These are phyloP conservation scores for Helicoverpa armigera DNA, from an alignment of 1,140 invertebrate genomes.

Conservation along the genomic window DNA sequence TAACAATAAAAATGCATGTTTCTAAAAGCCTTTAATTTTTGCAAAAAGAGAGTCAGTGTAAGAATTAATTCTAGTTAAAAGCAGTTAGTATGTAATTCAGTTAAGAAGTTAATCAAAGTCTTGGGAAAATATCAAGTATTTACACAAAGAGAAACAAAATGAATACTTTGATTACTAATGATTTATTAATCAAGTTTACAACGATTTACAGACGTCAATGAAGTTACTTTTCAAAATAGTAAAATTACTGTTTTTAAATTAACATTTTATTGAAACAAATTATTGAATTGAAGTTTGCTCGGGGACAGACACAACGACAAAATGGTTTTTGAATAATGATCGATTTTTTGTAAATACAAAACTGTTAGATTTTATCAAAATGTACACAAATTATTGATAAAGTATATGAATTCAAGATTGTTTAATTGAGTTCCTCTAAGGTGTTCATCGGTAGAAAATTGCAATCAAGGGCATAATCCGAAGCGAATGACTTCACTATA, in stretches of 20 bases:
- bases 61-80: not conserved
- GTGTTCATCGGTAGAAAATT: conserved; percentile 11
- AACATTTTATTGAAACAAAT: conserved; percentile 11
- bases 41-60: not conserved
- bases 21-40: not conserved
- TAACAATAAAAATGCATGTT: not conserved
- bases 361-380: conserved; percentile 33
- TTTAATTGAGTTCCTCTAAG: conserved; percentile 32
- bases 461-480: conserved; percentile 47
- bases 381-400: conserved; percentile 38
- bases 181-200: conserved; percentile 41
- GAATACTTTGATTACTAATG: conserved; percentile 30
- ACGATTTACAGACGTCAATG: conserved; percentile 34
- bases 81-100: not conserved
- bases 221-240: conserved; percentile 1
- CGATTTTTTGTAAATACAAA: conserved; percentile 12
- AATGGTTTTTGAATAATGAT: not conserved
- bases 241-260: conserved; percentile 10
- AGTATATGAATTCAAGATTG: conserved; percentile 7
- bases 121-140: conserved; percentile 23
- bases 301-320: conserved; percentile 31
- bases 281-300: conserved; percentile 9
- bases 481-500: conserved; percentile 51
- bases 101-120: not conserved
- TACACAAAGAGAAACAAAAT: conserved; percentile 36